Percentiles rank a stretch among this genome's conserved stretches.
Evolutionary conservation across 2,113 vertebrate species (phyloP).

Genomic region (Pluvianellus socialis): DNA sequence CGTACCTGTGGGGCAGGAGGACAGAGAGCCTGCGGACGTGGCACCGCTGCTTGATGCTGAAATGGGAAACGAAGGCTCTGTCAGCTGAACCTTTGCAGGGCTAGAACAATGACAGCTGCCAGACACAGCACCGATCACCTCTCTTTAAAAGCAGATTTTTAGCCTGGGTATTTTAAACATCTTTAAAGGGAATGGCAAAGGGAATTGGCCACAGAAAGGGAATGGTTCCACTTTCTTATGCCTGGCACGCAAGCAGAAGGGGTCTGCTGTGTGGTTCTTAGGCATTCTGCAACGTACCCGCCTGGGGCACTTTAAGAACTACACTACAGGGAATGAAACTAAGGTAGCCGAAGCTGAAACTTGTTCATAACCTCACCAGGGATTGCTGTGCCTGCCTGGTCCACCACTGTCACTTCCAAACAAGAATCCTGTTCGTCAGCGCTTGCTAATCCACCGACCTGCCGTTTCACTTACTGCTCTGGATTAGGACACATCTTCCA

Average conservation of each 20-base stretch:
- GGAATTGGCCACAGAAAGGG: neutral
- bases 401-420: neutral
- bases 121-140: neutral
- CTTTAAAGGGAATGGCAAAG: neutral
- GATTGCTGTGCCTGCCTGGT: neutral
- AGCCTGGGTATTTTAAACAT: neutral
- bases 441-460: neutral
- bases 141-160: neutral
- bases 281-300: neutral
- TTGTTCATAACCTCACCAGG: neutral
- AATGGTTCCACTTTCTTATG: neutral
- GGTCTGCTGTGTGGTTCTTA: neutral
- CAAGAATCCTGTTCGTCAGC: neutral
- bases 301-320: neutral
- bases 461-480: neutral
- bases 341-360: neutral
- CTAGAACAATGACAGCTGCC: rapidly evolving
- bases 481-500: neutral
- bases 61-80: neutral
- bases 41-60: conserved; percentile 57
- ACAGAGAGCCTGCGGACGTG: conserved; percentile 33
- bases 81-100: neutral
- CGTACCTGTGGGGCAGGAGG: neutral
- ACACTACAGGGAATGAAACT: neutral
- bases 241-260: neutral